A percentile compares a stretch with the other conserved stretches of the same genome.
phyloP scores from a whole-genome alignment of 2,888 invertebrate species.

The Parasteatoda lunata region DNA sequence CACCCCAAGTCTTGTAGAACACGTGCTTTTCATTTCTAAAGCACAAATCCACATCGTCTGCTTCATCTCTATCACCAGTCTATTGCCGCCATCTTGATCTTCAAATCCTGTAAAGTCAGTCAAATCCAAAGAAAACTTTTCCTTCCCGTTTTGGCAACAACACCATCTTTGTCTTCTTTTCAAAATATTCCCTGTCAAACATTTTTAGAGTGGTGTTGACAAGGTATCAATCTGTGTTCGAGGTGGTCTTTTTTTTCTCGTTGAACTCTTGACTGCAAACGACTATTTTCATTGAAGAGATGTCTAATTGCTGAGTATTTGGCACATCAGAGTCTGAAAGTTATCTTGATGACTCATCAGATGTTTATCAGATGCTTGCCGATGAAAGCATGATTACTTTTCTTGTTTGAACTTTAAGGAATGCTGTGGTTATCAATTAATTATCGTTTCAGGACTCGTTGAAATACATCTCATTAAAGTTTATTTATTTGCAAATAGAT shows the following conservation, averaged over 20 bases:
- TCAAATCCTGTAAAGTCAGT: not conserved
- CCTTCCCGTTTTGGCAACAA: not conserved
- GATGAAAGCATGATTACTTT: no score
- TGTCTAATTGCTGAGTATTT: no score
- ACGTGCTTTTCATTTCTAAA: not conserved
- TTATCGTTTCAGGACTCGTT: no score
- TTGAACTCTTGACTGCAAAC: not conserved
- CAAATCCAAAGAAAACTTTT: no score
- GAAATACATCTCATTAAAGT: no score
- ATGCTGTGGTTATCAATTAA: no score
- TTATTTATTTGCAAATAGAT: no score
- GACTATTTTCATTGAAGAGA: no score
- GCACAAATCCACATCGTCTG: not conserved
- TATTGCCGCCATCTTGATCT: slow-evolving; percentile 16
- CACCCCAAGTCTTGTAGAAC: not conserved
- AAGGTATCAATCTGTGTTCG: not conserved
- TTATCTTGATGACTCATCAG: no score
- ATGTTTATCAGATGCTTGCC: no score
- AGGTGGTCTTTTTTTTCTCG: not conserved
- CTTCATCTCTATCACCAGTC: slow-evolving; percentile 4
- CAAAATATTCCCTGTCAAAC: not conserved
- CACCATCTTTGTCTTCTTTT: not conserved
- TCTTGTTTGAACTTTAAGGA: no score
- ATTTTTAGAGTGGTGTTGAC: not conserved
- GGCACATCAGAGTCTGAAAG: no score